Evolutionary conservation across 2,113 vertebrate species (phyloP).

Genomic region (Alaudala cheleensis): DNA sequence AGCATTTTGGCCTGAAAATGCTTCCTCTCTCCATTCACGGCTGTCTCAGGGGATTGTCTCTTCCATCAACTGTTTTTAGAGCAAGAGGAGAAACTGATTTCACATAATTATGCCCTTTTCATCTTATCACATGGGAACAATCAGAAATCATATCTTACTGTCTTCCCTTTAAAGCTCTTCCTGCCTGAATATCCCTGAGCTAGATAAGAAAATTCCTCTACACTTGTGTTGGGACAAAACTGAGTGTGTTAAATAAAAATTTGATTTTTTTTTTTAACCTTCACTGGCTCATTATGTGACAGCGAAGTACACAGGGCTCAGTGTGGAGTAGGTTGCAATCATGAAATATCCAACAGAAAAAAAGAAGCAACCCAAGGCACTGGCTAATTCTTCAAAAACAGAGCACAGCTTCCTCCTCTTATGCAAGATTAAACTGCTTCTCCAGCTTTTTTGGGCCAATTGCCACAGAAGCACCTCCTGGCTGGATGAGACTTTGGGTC

Average conservation of each 20-base stretch:
- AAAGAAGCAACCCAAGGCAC: neutral
- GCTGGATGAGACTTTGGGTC: conserved; percentile 25
- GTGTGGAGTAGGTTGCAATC: neutral
- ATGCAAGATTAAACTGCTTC: neutral
- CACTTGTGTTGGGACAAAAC: neutral
- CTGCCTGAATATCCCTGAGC: neutral
- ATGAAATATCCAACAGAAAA: neutral
- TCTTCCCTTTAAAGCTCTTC: conserved; percentile 2
- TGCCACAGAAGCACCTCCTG: conserved; percentile 33
- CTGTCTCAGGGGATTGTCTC: neutral
- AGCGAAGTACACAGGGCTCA: neutral
- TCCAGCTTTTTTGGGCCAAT: conserved; percentile 24
- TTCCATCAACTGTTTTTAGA: neutral
- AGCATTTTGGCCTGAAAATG: neutral
- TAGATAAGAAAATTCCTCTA: neutral
- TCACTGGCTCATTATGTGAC: neutral
- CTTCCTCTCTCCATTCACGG: neutral
- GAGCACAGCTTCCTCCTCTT: neutral
- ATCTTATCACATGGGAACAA: neutral
- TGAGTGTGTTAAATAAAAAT: neutral
- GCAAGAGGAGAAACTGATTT: conserved; percentile 1
- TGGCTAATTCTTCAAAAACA: neutral
- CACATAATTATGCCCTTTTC: neutral
- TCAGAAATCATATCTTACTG: neutral
- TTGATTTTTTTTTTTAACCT: neutral